Evolutionary conservation across 2,113 vertebrate genomes (phyloP).

Genomic region (Engraulis encrasicolus): DNA sequence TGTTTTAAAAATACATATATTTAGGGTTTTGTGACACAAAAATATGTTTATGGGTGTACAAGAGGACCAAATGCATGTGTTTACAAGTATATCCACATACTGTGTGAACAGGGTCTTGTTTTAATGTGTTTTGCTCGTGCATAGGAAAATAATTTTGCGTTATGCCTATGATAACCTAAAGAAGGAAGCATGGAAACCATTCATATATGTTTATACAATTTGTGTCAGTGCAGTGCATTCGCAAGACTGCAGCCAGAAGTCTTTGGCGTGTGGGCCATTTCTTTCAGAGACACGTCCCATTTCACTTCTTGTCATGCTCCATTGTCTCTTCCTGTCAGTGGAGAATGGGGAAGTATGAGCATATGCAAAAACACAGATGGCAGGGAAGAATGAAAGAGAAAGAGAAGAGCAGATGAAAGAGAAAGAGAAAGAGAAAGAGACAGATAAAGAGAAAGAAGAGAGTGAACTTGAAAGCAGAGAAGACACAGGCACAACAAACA

Average conservation of each 20-base stretch:
- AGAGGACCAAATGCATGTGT: no score
- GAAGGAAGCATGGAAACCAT: background rate
- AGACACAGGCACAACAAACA: no score
- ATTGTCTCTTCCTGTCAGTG: background rate
- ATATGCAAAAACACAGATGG: background rate
- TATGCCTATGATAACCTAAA: no score
- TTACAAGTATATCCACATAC: no score
- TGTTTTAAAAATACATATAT: no score
- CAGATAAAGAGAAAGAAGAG: no score
- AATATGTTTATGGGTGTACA: no score
- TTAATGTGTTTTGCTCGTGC: no score
- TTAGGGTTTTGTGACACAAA: no score
- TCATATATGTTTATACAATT: background rate
- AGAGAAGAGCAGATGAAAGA: background rate
- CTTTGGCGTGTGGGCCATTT: background rate
- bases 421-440: background rate
- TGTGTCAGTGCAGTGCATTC: background rate
- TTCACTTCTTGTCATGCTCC: background rate
- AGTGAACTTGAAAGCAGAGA: no score
- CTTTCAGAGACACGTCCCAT: background rate
- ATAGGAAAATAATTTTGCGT: no score
- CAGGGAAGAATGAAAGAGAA: background rate
- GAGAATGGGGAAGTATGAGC: background rate
- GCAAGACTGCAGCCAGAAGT: background rate
- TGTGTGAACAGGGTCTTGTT: no score